Base-by-base conservation (phyloP, 2,797 vertebrate species). In the Peromyscus attwateri region DNA sequence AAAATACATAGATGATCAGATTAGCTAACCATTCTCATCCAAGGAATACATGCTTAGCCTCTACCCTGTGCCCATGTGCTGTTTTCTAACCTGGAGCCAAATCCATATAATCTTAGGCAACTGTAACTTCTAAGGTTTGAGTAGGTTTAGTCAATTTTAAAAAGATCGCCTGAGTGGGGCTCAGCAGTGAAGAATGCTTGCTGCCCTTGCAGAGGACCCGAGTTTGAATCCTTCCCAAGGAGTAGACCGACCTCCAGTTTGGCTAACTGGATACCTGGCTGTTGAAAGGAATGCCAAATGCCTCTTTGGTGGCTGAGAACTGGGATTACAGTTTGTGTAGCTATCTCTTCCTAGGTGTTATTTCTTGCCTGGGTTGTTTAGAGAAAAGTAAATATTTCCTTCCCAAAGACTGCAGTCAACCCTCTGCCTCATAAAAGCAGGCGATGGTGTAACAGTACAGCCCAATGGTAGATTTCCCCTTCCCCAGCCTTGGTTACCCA, bases 281-380 rank as follows among this genome's bases (percentile, higher is more conserved):
- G 73, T 87, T 68, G 64, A 46, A 43, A 85, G 43, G 64, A 75
- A 89, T 68, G 62, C n/a, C 55, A n/a, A 82, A 40, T 13, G 25
- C n/a, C 23, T 40, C n/a, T 94, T 37, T 0, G 0, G 7, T 52
- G 62, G n/a, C 62, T 23, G 11, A 66, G 91, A 81, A n/a, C 12
- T 0, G 2, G 46, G 57, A 60, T 34, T 6, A 13, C 34, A 11
- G 49, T 31, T 68, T 34, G 31, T 43, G 31, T 14, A 62, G 19
- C 80, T 25, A 75, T 13, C 64, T 82, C 62, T 60, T 66, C 27
- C 49, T 29, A 43, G 49, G 16, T 49, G 17, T 79, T n/a, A 49
- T 73, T 95, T 93, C 66, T 96, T 94, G 52, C 34, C 64, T 94
- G 82, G 60, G 31, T 40, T 73, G 16, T 84, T 83, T 89, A 76